These are phyloP conservation scores for Gambelia wislizenii DNA, from an alignment of 2,797 vertebrate genomes.

Conservation along the genomic window DNA sequence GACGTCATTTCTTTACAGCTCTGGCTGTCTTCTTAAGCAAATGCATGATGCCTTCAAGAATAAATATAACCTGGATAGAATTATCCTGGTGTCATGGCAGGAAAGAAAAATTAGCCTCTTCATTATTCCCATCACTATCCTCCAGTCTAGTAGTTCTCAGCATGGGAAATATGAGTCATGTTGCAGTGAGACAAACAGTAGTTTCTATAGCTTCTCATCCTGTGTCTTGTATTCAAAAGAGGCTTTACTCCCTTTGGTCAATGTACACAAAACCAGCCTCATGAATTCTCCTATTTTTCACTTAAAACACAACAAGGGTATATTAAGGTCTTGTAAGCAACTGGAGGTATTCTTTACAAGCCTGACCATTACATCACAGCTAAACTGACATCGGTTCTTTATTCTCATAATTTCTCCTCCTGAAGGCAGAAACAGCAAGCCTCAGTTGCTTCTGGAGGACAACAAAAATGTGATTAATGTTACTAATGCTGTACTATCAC, in stretches of 20 bases:
- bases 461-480: no score
- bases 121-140: not conserved
- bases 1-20: not conserved
- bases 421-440: no score
- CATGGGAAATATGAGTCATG: constrained; percentile 17
- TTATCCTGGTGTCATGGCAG: not conserved
- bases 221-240: not conserved
- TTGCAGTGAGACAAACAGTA: not conserved
- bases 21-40: not conserved
- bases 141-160: not conserved
- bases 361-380: not conserved
- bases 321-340: not conserved
- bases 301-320: not conserved
- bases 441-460: no score
- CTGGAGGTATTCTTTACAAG: not conserved
- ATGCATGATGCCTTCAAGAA: not conserved
- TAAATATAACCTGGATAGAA: constrained; percentile 3
- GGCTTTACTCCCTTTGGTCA: not conserved
- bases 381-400: accelerated
- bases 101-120: not conserved
- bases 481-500: no score
- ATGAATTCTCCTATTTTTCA: not conserved
- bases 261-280: not conserved
- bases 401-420: not conserved
- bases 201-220: not conserved